Percentiles rank a stretch among this genome's conserved stretches.
phyloP scores from a whole-genome alignment of 2,797 vertebrate species.

The Eupleurogrammus muticus region DNA sequence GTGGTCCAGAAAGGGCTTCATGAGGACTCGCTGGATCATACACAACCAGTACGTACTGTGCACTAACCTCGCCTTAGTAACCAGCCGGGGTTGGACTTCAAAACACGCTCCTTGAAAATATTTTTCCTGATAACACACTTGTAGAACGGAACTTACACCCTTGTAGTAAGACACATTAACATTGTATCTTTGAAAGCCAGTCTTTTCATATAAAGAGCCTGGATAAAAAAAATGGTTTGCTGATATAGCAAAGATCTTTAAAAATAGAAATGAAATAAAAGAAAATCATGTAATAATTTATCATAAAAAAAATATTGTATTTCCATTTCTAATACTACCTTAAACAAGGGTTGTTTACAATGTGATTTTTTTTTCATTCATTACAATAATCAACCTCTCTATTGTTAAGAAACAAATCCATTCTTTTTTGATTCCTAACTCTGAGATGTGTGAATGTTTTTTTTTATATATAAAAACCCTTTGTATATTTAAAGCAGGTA shows the following conservation, averaged over 20 bases:
- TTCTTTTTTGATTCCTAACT: too few species aligned
- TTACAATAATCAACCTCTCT: too few species aligned
- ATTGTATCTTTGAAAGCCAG: slow-evolving; percentile 1
- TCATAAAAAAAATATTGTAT: not conserved
- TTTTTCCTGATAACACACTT: not conserved
- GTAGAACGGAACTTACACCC: not conserved
- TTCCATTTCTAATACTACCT: not conserved
- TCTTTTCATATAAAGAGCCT: too few species aligned
- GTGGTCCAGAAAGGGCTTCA: slow-evolving; percentile 91
- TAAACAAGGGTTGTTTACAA: not conserved
- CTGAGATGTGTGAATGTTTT: too few species aligned
- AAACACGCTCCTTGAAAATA: not conserved
- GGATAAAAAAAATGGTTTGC: not conserved
- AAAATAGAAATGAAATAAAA: not conserved
- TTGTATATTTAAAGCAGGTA: too few species aligned
- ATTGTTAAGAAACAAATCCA: too few species aligned
- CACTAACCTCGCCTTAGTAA: slow-evolving; percentile 2
- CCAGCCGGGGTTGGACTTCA: not conserved
- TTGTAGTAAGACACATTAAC: not conserved
- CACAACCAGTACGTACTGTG: slow-evolving; percentile 84
- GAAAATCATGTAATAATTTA: not conserved
- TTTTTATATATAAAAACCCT: too few species aligned
- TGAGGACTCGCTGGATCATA: slow-evolving; percentile 88
- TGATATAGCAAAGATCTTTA: not conserved
- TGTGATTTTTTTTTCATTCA: too few species aligned